Base-by-base conservation (phyloP, 2,888 invertebrate species). In the Apamea anceps region DNA sequence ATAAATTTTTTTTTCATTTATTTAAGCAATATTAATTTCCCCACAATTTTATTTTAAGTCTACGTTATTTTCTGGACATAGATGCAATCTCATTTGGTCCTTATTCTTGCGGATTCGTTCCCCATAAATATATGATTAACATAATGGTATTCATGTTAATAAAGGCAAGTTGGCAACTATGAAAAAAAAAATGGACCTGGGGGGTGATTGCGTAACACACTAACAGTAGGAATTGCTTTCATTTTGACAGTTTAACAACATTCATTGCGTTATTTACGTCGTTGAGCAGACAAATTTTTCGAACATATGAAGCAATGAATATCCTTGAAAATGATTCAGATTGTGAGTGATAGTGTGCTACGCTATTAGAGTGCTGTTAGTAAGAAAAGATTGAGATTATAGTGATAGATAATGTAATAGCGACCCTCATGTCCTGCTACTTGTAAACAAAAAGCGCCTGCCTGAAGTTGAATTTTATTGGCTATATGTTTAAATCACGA, bases 401-500 rank as follows among this genome's bases (percentile, higher is more conserved):
- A 12, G n/a, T 21, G 21, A 60, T 42, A 5, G n/a, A 60, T 42
- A 10, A 37, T n/a, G 8, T 70, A 15, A 2, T n/a, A 18, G 42
- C 18, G 0, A n/a, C 25, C 42, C n/a, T 32, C 10, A 54, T n/a
- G 21, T n/a, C 13, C 25, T 42, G n/a, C 5, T 51, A 10, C 42
- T 77, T 12, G 7, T 54, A 18, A 71, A 48, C 1, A n/a, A 32
- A 57, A 57, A 37, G 1, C 67, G 10, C 6, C 18, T 7, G 1
- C 18, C 8, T 32, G 18, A 57, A 81, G 25, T 65, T 18, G 5
- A 71, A 65, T n/a, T n/a, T n/a, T n/a, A n/a, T 28, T 65, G 45
- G 12, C 21, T 13, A 10, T 42, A 73, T 60, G 2, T 51, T 67
- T 21, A 42, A 66, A 68, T 75, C 42, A 75, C 51, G 51, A 76